Percentiles rank a stretch among this genome's conserved stretches.
phyloP scores from a whole-genome alignment of 2,113 vertebrate species.

The Ariopsis seemanni region DNA sequence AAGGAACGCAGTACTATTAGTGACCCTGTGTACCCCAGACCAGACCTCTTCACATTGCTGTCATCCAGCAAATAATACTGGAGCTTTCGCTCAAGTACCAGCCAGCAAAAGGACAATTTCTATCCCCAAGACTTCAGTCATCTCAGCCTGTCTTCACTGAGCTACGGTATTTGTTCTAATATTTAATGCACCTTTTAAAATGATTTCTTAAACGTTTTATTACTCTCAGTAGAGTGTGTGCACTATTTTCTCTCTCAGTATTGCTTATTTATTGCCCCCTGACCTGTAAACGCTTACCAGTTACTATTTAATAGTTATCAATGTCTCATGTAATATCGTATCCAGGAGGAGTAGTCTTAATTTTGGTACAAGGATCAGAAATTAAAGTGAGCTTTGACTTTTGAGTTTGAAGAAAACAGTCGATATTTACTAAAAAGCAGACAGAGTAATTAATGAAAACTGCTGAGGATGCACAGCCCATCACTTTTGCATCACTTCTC shows the following conservation, averaged over 20 bases:
- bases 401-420: not conserved
- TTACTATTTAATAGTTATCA: not conserved
- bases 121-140: not conserved
- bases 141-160: not conserved
- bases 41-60: conserved; percentile 5
- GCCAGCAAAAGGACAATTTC: not conserved
- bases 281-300: not conserved
- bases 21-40: conserved; percentile 11
- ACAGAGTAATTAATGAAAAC: not conserved
- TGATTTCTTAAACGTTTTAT: not conserved
- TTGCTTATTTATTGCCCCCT: not conserved
- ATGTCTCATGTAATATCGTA: not conserved
- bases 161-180: not conserved
- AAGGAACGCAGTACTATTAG: conserved; percentile 10
- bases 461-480: conserved; percentile 20
- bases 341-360: not conserved
- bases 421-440: not conserved
- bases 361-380: not conserved
- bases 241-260: not conserved
- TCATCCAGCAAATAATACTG: conserved; percentile 1
- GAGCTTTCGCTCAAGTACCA: not conserved
- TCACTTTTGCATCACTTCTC: not conserved
- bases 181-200: not conserved
- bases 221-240: not conserved
- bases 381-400: not conserved